Conservation (phyloP, 2,113 vertebrate genomes). For the Syngnathus typhle region DNA sequence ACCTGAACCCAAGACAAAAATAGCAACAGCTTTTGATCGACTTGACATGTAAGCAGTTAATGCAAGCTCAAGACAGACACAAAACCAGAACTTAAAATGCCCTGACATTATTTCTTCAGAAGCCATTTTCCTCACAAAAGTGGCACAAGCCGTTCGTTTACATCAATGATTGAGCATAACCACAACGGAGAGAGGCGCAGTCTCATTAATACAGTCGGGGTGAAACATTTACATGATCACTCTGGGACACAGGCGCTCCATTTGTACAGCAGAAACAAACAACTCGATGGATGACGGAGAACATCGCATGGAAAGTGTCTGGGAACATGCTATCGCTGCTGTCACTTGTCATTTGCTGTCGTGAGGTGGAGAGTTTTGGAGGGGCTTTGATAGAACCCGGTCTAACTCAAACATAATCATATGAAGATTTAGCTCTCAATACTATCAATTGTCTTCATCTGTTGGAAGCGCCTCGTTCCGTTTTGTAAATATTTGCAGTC, state of each 20-base stretch:
- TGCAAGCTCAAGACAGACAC: not conserved
- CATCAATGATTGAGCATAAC: not conserved
- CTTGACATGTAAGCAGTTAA: not conserved
- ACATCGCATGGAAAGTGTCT: not conserved
- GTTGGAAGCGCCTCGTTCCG: not conserved
- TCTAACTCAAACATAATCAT: not conserved
- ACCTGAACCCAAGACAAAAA: not conserved
- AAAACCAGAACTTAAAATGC: not conserved
- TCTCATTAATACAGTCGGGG: conserved; percentile 29
- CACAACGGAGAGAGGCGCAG: not conserved
- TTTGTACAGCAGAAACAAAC: not conserved
- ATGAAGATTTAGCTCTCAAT: not conserved
- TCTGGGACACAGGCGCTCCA: not conserved
- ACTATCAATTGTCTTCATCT: not conserved
- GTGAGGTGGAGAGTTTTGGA: not conserved
- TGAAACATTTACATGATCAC: conserved; percentile 41
- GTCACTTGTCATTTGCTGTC: not conserved
- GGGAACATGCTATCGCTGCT: not conserved
- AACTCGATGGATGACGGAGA: not conserved
- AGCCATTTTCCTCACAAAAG: not conserved
- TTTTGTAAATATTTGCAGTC: conserved; percentile 7
- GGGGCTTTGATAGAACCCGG: not conserved
- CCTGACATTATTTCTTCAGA: not conserved
- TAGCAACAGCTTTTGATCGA: not conserved
- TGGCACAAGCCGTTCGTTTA: not conserved